Conservation (phyloP, 1,140 invertebrate species). For the Bombus turneri region DNA sequence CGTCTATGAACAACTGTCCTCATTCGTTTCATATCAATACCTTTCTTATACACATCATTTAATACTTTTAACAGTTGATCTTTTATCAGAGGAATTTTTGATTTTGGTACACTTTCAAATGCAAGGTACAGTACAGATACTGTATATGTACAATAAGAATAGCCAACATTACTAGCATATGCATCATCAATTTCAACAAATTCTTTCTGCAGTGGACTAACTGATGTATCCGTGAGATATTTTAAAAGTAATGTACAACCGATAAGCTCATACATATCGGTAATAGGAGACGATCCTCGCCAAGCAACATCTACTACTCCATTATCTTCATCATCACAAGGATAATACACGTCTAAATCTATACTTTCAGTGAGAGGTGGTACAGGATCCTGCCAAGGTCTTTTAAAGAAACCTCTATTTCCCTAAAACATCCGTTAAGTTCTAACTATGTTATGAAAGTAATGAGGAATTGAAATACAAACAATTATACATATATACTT, state of each 20-base stretch:
- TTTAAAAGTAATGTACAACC: constrained; percentile 89
- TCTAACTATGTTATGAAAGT: not conserved
- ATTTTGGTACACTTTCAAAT: constrained; percentile 90
- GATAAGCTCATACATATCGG: constrained; percentile 83
- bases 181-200: constrained; percentile 94
- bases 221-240: constrained; percentile 92
- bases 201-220: constrained; percentile 91
- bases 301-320: constrained; percentile 91
- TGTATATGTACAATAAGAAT: constrained; percentile 88
- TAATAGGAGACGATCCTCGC: constrained; percentile 89
- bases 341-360: constrained; percentile 86
- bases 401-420: constrained; percentile 84
- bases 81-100: constrained; percentile 86
- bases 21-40: constrained; percentile 90
- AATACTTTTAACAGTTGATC: constrained; percentile 85
- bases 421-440: constrained; percentile 79
- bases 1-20: constrained; percentile 88
- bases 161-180: constrained; percentile 89
- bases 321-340: constrained; percentile 93
- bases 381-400: constrained; percentile 90
- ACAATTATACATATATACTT: constrained; percentile 82
- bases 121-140: constrained; percentile 87
- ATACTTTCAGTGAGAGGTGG: constrained; percentile 84
- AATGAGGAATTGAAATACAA: not conserved
- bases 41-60: constrained; percentile 82